Percentiles rank a stretch among this genome's conserved stretches.
phyloP scores from a whole-genome alignment of 2,797 vertebrate genomes.

The Spondyliosoma cantharus region DNA sequence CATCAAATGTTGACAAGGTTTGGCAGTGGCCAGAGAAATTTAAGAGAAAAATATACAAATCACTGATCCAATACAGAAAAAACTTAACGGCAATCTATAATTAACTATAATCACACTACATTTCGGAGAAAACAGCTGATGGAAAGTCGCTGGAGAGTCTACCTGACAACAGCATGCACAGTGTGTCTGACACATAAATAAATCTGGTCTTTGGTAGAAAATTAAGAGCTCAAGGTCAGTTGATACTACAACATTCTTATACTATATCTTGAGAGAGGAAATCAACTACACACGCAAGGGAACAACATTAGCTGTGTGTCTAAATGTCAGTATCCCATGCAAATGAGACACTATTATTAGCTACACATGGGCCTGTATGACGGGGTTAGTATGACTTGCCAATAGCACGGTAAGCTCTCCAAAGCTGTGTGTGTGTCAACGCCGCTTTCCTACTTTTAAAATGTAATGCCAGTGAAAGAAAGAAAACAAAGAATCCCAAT shows the following conservation, averaged over 20 bases:
- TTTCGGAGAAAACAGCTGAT: constrained; percentile 22
- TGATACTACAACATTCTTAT: constrained; percentile 18
- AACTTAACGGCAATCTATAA: constrained; percentile 10
- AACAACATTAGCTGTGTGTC: constrained; percentile 40
- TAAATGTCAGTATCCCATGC: constrained; percentile 50
- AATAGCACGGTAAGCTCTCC: constrained; percentile 37
- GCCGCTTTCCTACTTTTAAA: constrained; percentile 41
- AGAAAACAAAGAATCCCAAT: constrained; percentile 77
- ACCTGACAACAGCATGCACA: constrained; percentile 43
- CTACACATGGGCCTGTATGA: constrained; percentile 50
- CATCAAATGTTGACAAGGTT: constrained; percentile 32
- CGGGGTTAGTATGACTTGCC: constrained; percentile 35
- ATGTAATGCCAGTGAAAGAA: constrained; percentile 48
- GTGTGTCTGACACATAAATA: constrained; percentile 31
- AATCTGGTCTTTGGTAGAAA: constrained; percentile 39
- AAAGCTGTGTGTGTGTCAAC: constrained; percentile 30
- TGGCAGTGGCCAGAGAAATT: constrained; percentile 12
- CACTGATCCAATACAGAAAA: constrained; percentile 18
- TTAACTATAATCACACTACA: constrained; percentile 14
- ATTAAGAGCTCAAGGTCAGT: constrained; percentile 58
- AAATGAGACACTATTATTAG: constrained; percentile 43
- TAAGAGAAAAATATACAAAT: constrained; percentile 24
- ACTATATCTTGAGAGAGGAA: constrained; percentile 9
- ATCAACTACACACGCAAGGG: constrained; percentile 18
- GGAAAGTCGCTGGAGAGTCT: neutral